A percentile compares a stretch with the other conserved stretches of the same genome.
These are phyloP conservation scores for Diceros bicornis DNA, from an alignment of 2,797 vertebrate species.

Conservation along the genomic window DNA sequence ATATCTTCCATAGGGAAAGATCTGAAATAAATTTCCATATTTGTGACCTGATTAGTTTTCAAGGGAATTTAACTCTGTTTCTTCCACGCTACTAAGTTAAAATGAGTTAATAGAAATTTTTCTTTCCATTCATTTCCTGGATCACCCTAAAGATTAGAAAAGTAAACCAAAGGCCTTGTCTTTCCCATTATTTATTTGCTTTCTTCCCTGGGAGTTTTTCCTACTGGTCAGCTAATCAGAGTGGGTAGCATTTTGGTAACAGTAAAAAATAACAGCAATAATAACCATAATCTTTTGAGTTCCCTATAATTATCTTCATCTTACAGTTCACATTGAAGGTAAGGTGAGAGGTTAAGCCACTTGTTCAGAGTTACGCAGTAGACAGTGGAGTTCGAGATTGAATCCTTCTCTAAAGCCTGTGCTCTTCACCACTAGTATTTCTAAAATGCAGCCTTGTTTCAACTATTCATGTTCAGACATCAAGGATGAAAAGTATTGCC, in stretches of 20 bases:
- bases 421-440: background rate
- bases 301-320: background rate
- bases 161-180: background rate
- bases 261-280: background rate
- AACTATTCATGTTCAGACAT: background rate
- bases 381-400: background rate
- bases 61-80: background rate
- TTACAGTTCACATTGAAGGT: background rate
- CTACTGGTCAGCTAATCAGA: background rate
- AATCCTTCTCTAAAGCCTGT: background rate
- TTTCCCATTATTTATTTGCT: constrained; percentile 26
- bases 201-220: background rate
- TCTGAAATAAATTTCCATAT: constrained; percentile 20
- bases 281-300: background rate
- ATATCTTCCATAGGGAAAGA: background rate
- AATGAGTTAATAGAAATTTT: constrained; percentile 3
- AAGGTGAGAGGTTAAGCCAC: background rate
- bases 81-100: constrained; percentile 2
- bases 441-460: background rate
- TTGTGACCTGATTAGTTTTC: constrained; percentile 2
- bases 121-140: background rate
- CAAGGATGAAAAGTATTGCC: background rate
- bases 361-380: constrained; percentile 16
- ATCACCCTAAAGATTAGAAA: constrained; percentile 5
- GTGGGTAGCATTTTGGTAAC: background rate